Conservation (phyloP, 1,140 invertebrate genomes). For the Caenorhabditis inopinata region DNA sequence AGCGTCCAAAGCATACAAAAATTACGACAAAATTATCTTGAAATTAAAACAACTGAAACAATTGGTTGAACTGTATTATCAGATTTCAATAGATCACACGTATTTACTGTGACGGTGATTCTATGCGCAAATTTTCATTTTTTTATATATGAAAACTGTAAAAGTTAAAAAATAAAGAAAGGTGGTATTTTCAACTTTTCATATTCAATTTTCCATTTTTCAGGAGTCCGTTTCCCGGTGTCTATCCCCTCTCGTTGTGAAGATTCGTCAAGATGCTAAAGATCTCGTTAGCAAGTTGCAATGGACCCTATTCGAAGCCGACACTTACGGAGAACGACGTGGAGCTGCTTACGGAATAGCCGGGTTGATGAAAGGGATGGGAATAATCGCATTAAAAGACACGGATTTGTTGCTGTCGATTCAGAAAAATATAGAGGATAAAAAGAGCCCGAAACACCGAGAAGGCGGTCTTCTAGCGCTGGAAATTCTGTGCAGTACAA, state of each 20-base stretch:
- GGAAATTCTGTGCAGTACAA: conserved; percentile 81
- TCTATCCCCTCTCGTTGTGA: conserved; percentile 81
- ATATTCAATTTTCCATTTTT: conserved; percentile 29
- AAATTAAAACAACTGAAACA: too few species aligned
- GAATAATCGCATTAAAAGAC: conserved; percentile 72
- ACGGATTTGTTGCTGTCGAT: conserved; percentile 3
- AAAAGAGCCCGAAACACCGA: conserved; percentile 39
- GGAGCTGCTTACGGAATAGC: conserved; percentile 86
- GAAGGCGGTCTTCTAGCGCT: conserved; percentile 96
- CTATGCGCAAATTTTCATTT: too few species aligned
- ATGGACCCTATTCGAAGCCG: conserved; percentile 82
- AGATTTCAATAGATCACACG: too few species aligned
- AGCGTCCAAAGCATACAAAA: too few species aligned
- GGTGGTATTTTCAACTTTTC: too few species aligned
- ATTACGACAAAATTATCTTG: too few species aligned
- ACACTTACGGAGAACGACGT: conserved; percentile 93
- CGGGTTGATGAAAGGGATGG: conserved; percentile 87
- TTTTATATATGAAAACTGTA: too few species aligned
- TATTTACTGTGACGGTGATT: too few species aligned
- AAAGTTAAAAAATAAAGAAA: too few species aligned
- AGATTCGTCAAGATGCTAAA: conserved; percentile 72
- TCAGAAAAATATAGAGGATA: conserved; percentile 38
- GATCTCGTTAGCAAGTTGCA: conserved; percentile 84
- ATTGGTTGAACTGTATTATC: too few species aligned
- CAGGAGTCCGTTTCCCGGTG: conserved; percentile 94